These are phyloP conservation scores for Notiomystis cincta DNA, from an alignment of 2,113 vertebrate genomes.

Conservation along the genomic window DNA sequence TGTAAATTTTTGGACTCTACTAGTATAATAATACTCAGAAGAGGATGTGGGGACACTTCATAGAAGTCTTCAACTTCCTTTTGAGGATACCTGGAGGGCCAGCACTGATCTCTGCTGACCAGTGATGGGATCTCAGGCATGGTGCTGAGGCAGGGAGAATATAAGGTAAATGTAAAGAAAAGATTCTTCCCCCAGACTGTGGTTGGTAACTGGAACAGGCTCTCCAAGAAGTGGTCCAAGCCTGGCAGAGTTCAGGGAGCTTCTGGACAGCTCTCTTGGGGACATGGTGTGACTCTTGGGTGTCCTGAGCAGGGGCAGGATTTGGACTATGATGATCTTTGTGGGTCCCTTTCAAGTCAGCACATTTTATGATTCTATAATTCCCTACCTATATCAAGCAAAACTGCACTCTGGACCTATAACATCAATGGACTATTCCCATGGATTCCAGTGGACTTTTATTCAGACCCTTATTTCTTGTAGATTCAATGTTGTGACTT, in stretches of 20 bases:
- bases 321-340: neutral
- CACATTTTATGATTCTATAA: neutral
- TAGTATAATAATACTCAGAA: neutral
- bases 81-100: fast-evolving
- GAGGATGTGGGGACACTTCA: no score
- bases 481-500: neutral
- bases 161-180: neutral
- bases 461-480: neutral
- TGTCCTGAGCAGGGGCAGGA: neutral
- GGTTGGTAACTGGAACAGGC: neutral
- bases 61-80: neutral
- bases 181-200: neutral
- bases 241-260: neutral
- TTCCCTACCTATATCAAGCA: neutral
- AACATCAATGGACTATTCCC: neutral
- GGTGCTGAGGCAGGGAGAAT: neutral
- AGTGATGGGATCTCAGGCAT: neutral
- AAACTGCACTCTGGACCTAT: neutral
- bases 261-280: neutral
- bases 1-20: neutral
- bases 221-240: neutral
- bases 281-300: neutral
- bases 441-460: neutral
- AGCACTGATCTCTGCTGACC: neutral
- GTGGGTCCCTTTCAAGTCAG: neutral